Percentiles rank a stretch among this genome's conserved stretches.
These are phyloP conservation scores for Eurystomus glaucurus DNA, from an alignment of 2,797 vertebrate genomes.

Conservation along the genomic window DNA sequence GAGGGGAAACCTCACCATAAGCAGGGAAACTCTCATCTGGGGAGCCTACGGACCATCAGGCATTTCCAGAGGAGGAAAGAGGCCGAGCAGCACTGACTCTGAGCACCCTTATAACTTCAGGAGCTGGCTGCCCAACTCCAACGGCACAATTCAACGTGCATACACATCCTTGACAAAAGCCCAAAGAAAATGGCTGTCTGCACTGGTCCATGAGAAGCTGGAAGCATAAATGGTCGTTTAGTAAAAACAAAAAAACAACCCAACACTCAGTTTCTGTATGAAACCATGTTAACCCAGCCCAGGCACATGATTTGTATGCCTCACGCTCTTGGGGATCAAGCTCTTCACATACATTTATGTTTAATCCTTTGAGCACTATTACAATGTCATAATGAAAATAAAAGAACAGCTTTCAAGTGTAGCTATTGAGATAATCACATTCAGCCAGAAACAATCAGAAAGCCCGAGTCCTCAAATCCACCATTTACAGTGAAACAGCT, in stretches of 20 bases:
- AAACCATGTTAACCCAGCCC: neutral
- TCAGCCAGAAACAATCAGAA: neutral
- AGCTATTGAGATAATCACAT: slow-evolving; percentile 30
- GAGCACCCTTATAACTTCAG: neutral
- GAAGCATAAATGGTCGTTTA: neutral
- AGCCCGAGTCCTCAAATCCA: neutral
- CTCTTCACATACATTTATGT: neutral
- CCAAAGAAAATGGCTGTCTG: neutral
- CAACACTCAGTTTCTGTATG: neutral
- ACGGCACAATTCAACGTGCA: accelerated
- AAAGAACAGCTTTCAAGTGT: slow-evolving; percentile 1
- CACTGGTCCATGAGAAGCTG: accelerated
- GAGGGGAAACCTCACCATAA: neutral
- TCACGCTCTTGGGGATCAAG: neutral
- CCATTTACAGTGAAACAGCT: neutral
- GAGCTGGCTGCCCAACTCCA: neutral
- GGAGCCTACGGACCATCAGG: neutral
- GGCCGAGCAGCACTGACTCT: neutral
- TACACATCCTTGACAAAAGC: accelerated
- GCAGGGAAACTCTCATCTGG: neutral
- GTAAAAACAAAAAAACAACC: neutral
- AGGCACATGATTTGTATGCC: neutral
- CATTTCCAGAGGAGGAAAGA: neutral
- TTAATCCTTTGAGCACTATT: neutral
- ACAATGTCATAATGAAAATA: neutral